Conservation (phyloP, 2,888 invertebrate species). For the Byasa hedistus region DNA sequence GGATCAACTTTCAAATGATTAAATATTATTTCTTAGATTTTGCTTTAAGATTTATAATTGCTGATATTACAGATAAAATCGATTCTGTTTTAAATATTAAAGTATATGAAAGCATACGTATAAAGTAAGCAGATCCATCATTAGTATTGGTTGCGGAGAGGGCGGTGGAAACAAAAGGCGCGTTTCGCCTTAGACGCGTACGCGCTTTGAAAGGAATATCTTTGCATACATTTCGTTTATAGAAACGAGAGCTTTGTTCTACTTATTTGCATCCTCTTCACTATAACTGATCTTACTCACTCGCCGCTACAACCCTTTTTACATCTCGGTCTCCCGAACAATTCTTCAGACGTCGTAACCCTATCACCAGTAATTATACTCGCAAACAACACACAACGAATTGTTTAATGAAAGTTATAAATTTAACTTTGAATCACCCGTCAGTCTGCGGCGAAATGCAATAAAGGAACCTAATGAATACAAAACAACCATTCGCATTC, state of each 20-base stretch:
- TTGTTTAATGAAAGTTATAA: no score
- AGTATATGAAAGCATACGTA: background rate
- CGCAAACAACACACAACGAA: no score
- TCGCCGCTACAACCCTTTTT: no score
- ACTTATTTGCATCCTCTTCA: background rate
- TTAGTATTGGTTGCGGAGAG: slow-evolving; percentile 8
- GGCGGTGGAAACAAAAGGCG: slow-evolving; percentile 16
- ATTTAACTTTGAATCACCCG: no score
- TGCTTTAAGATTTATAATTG: no score
- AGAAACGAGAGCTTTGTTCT: background rate
- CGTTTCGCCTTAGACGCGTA: slow-evolving; percentile 15
- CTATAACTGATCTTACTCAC: background rate
- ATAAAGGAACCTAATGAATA: background rate
- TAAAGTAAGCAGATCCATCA: background rate
- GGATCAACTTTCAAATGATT: no score
- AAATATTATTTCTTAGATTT: no score
- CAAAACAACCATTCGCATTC: background rate
- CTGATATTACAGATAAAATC: background rate
- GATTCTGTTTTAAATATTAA: background rate
- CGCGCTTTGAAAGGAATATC: slow-evolving; percentile 23
- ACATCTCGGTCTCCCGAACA: no score
- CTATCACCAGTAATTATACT: no score
- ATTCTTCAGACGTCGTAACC: no score
- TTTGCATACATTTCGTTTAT: slow-evolving; percentile 19
- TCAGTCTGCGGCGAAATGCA: no score